phyloP scores from a whole-genome alignment of 2,113 vertebrate genomes.

The Opisthocomus hoazin region DNA sequence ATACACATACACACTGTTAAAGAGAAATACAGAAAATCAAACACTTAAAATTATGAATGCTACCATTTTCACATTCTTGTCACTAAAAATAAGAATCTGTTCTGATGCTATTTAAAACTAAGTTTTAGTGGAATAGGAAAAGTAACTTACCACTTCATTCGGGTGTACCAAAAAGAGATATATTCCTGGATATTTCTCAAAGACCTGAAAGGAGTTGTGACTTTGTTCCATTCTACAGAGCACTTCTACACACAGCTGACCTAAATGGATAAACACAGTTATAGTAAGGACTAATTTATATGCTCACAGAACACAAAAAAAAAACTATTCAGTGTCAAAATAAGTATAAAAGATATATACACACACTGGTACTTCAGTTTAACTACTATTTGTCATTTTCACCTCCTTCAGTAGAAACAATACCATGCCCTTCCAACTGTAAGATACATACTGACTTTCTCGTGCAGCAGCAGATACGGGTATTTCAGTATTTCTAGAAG shows the following conservation, averaged over 20 bases:
- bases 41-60: not conserved
- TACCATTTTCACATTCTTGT: not conserved
- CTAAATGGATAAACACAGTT: conserved; percentile 51
- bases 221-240: conserved; percentile 78
- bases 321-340: not conserved
- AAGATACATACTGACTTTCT: conserved; percentile 76
- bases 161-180: conserved; percentile 85
- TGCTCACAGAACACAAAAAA: not conserved
- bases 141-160: conserved; percentile 76
- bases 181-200: conserved; percentile 81
- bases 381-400: not conserved
- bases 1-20: not conserved
- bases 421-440: not conserved
- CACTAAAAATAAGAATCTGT: not conserved
- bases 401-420: not conserved
- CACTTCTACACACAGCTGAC: conserved; percentile 77
- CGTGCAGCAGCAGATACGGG: conserved; percentile 77
- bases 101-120: not conserved
- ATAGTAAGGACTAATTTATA: not conserved
- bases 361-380: not conserved
- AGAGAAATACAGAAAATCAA: not conserved
- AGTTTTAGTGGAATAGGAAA: not conserved
- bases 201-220: conserved; percentile 75
- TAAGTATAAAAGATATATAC: not conserved
- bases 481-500: conserved; percentile 84